Base-by-base conservation (phyloP, 2,113 vertebrate genomes). In the Pholis gunnellus region DNA sequence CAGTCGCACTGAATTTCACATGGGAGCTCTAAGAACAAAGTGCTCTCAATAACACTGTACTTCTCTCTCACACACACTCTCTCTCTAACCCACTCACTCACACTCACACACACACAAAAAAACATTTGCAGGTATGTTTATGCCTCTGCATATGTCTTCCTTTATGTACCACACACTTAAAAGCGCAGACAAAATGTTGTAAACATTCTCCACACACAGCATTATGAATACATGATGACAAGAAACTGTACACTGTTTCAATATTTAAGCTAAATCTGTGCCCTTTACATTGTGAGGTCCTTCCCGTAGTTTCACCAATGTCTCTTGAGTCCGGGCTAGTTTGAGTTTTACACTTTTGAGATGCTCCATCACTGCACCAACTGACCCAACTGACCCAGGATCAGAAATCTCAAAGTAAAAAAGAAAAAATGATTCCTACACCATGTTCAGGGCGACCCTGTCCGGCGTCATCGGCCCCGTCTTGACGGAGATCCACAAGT, bases 401-500 rank as follows among this genome's bases (percentile, higher is more conserved):
- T 81, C 65, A 79, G 65, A 48, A 3, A 3, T 34, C 40, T 52
- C 8, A 25, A 5, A 40, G 34, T 29, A 4, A 31, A 31, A 31
- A 50, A n/a, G 1, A 15, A 38, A n/a, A 48, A 60, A 14, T 2
- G 2, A 17, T 40, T 44, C 36, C 77, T 92, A 96, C 36, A 91
- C 88, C 86, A 89, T 79, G 9, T 87, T 87, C 59, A 94, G 77
- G 9, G 90, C 88, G 1, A 94, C 79, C 69, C 89, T 83, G 86
- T 98, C 97, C 46, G 96, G 92, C 60, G 96, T 95, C 72, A 97
- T 94, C 1, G 97, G 94, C 75, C 96, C 97, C 5, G 95, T 92
- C 91, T 98, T 97, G 27, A 97, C 96, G 0, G 98, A 97, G 86
- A 99, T 99, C 98, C 98, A 99, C 67, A 99, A 94, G 87, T 99